phyloP scores from a whole-genome alignment of 2,888 invertebrate species.

The Mythimna loreyi region DNA sequence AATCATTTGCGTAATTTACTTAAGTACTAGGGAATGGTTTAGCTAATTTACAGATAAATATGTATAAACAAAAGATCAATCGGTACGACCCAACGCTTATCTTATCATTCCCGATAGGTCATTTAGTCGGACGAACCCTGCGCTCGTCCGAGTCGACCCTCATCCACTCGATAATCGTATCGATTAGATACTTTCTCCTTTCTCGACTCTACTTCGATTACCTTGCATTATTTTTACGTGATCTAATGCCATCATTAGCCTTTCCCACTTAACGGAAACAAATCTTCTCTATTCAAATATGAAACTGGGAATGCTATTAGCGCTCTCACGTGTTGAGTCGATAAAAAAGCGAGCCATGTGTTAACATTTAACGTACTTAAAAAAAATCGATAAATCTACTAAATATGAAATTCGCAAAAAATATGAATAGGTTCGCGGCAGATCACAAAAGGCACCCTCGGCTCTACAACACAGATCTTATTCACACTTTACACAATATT shows the following conservation, averaged over 20 bases:
- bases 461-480: conserved; percentile 76
- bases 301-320: conserved; percentile 24
- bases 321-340: conserved; percentile 44
- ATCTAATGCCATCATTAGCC: conserved; percentile 61
- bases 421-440: conserved; percentile 73
- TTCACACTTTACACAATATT: conserved; percentile 86
- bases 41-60: conserved; percentile 47
- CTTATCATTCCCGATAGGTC: conserved; percentile 75
- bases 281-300: conserved; percentile 37
- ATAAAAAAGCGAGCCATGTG: conserved; percentile 56
- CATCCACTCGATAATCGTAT: conserved; percentile 80
- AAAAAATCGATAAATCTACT: conserved; percentile 70
- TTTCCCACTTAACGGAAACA: conserved; percentile 46
- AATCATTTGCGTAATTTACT: conserved; percentile 17
- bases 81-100: conserved; percentile 68
- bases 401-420: conserved; percentile 72
- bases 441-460: conserved; percentile 76
- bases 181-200: conserved; percentile 80
- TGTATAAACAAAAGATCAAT: conserved; percentile 67
- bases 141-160: conserved; percentile 75
- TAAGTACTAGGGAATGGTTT: conserved; percentile 9
- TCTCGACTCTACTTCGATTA: conserved; percentile 65
- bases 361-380: conserved; percentile 48
- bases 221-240: conserved; percentile 66
- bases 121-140: conserved; percentile 75